phyloP scores from a whole-genome alignment of 2,888 invertebrate genomes.

The Leuctra nigra region DNA sequence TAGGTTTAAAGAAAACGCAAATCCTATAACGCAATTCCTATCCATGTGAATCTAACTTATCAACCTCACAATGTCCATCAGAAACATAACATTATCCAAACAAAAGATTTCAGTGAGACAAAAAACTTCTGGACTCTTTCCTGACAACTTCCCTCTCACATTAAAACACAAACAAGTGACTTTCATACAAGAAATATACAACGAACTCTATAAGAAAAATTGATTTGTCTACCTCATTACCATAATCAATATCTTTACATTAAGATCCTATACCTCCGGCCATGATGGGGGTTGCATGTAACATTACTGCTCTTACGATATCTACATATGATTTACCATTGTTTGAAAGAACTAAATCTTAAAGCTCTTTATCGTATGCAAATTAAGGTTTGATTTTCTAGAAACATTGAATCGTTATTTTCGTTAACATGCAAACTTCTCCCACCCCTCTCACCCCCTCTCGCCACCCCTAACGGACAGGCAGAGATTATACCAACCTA shows the following conservation, averaged over 20 bases:
- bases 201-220: no score
- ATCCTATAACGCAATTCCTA: no score
- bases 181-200: no score
- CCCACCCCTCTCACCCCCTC: background rate
- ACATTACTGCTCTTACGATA: background rate
- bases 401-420: slow-evolving; percentile 15
- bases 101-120: no score
- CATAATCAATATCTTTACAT: slow-evolving; percentile 10
- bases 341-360: slow-evolving; percentile 17
- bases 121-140: no score
- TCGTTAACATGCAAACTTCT: slow-evolving; percentile 14
- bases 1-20: no score
- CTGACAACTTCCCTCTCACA: no score
- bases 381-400: slow-evolving; percentile 14
- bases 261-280: slow-evolving; percentile 4
- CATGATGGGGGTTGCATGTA: slow-evolving; percentile 2
- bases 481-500: background rate
- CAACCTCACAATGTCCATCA: no score
- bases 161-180: no score
- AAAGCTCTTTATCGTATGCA: slow-evolving; percentile 18
- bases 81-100: no score
- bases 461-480: background rate
- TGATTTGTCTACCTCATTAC: slow-evolving; percentile 4
- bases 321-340: slow-evolving; percentile 14
- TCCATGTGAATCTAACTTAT: no score